These are phyloP conservation scores for Lagopus muta DNA, from an alignment of 2,113 vertebrate species.

Conservation along the genomic window DNA sequence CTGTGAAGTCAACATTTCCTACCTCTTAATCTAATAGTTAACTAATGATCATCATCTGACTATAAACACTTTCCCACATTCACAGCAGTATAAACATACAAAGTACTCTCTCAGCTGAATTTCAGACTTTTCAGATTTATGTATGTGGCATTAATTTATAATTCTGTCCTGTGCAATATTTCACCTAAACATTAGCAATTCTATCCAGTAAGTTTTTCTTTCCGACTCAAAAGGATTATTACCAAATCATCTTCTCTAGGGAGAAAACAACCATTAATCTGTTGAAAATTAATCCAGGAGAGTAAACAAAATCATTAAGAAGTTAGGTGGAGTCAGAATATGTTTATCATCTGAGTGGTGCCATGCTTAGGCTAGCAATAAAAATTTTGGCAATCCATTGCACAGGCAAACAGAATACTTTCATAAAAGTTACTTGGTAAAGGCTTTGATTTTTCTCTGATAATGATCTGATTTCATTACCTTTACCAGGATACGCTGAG, in stretches of 20 bases:
- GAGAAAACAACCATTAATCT: constrained; percentile 51
- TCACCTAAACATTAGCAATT: constrained; percentile 31
- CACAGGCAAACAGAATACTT: background rate
- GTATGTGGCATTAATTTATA: constrained; percentile 14
- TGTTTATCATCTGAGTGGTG: background rate
- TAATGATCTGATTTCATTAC: constrained; percentile 29
- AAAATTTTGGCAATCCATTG: background rate
- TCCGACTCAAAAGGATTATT: background rate
- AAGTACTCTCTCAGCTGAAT: background rate
- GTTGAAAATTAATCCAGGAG: background rate
- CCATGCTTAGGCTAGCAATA: background rate
- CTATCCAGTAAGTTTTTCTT: background rate
- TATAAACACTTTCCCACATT: background rate
- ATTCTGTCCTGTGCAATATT: constrained; percentile 22
- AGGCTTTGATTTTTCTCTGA: constrained; percentile 29
- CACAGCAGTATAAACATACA: background rate
- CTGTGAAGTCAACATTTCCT: background rate
- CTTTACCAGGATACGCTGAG: background rate
- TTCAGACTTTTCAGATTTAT: background rate
- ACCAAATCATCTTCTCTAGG: constrained; percentile 15
- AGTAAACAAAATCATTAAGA: constrained; percentile 50
- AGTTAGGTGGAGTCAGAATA: background rate
- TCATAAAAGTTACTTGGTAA: background rate
- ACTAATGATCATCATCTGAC: constrained; percentile 29
- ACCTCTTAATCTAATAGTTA: background rate